Base-by-base conservation (phyloP, 1,140 invertebrate genomes). In the Drosophila parvula region DNA sequence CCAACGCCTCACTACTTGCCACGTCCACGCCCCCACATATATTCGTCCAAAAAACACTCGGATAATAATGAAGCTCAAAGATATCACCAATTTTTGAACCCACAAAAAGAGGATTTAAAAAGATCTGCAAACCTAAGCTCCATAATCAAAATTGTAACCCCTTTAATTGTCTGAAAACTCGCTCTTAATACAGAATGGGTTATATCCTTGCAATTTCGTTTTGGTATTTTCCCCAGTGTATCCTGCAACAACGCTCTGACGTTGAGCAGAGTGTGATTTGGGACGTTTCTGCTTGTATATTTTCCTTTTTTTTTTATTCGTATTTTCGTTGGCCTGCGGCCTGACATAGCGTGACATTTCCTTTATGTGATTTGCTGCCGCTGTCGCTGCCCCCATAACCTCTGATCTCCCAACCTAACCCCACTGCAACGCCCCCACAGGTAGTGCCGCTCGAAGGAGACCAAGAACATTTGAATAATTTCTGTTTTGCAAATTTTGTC, bases 271-370 rank as follows among this genome's bases (percentile, higher is more conserved):
- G 74, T 74, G 69, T 71, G 65, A 70, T 70, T 71, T 71, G 40
- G 50, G 70, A 58, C 64, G 50, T 50, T 67, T 58, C 38, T 14
- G 61, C 55, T 38, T 56, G 56, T 57, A 51, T 44, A 38, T 65
- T 57, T 41, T n/a, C 38, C 60, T 43, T 62, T 62, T 80, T 56
- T 47, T 50, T 32, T 47, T 50, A 11, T 50, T 32, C 32, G 32
- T 53, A 36, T 62, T 62, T 62, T 63, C 40, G 30, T 64, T 78
- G 67, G 60, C 74, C 64, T 63, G 60, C 36, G 79, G 74, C 64
- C 64, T 78, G 62, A 48, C 68, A 69, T 88, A 89, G 80, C 84
- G 84, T 88, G 83, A 88, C 83, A 88, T 89, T 88, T 88, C 83
- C 85, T 78, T 80, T 89, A 78, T 89, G 63, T 79, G 84, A 88